Base-by-base conservation (phyloP, 2,797 vertebrate species). In the Cottoperca gobio region DNA sequence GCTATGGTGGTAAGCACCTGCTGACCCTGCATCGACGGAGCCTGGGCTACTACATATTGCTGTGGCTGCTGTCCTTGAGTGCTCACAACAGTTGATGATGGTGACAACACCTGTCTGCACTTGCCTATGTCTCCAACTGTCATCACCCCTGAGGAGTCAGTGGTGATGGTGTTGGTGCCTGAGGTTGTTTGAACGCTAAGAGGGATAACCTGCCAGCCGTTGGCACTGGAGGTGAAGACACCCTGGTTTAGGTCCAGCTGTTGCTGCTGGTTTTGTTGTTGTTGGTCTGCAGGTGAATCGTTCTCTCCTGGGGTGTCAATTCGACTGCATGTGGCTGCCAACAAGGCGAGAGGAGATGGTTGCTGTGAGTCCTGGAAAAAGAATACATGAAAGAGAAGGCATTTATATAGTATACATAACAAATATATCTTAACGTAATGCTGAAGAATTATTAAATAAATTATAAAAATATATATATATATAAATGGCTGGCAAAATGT, bases 281-380 rank as follows among this genome's bases (percentile, higher is more conserved):
- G 94, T 68, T 96, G 96, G 16, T 93, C 93, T 19, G 79, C 62
- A 26, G 86, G 67, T 60, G 93, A 95, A 64, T 95, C 96, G 3
- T 92, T 96, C 87, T 99, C 97, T 65, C 95, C 96, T 63, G 97
- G 97, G 75, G 96, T 97, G 91, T 99, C 98, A 40, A 99, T 98
- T 72, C 97, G 93, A 92, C 98, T 99, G 94, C 98, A 99, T 17
- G 98, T 99, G 78, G 98, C 98, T 48, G 98, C 98, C 91, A 99
- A 91, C 87, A 99, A 89, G 66, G 97, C 98, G 54, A 99, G 95
- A 1, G 98, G 97, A 81, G 97, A 98, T 0, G 97, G 97, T 89
- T 99, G 97, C 5, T 98, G 97, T 0, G 97, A 96, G 78, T 99
- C 98, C 98, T 99, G 55, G 7, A 72, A 64, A 40, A 52, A 43